A percentile compares a stretch with the other conserved stretches of the same genome.
Evolutionary conservation across 2,797 vertebrate species (phyloP).

Genomic region (Odontamblyopus rebecca): DNA sequence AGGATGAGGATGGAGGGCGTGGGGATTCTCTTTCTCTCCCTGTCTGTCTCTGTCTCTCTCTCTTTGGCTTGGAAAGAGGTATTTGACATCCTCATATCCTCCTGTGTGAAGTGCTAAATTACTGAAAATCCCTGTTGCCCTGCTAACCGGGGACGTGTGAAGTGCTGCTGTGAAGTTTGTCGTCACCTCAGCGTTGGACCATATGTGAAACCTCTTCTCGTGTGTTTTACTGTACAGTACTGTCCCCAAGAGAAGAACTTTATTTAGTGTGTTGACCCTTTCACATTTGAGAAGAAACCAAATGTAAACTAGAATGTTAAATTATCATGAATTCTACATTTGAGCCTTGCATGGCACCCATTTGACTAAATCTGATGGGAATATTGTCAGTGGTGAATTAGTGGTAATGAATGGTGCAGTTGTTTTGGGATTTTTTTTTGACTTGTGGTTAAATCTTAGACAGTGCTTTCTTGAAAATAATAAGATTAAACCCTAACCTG

Average conservation of each 20-base stretch:
- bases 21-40: conserved; percentile 13
- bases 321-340: too few relatives aligned
- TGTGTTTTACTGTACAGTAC: conserved; percentile 7
- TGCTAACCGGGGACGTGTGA: conserved; percentile 1
- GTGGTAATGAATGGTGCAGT: too few relatives aligned
- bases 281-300: too few relatives aligned
- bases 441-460: too few relatives aligned
- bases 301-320: too few relatives aligned
- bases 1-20: conserved; percentile 25
- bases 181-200: conserved; percentile 23
- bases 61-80: conserved; percentile 4
- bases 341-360: too few relatives aligned
- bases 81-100: conserved; percentile 24
- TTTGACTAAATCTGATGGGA: too few relatives aligned
- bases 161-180: conserved; percentile 16
- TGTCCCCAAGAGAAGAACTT: not conserved
- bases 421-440: too few relatives aligned
- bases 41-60: not conserved
- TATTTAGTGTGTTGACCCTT: too few relatives aligned
- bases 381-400: too few relatives aligned
- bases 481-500: too few relatives aligned
- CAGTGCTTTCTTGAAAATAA: too few relatives aligned
- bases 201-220: conserved; percentile 22
- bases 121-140: not conserved
- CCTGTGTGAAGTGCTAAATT: not conserved